Evolutionary conservation across 2,113 vertebrate genomes (phyloP).

Genomic region (Manacus vitellinus): DNA sequence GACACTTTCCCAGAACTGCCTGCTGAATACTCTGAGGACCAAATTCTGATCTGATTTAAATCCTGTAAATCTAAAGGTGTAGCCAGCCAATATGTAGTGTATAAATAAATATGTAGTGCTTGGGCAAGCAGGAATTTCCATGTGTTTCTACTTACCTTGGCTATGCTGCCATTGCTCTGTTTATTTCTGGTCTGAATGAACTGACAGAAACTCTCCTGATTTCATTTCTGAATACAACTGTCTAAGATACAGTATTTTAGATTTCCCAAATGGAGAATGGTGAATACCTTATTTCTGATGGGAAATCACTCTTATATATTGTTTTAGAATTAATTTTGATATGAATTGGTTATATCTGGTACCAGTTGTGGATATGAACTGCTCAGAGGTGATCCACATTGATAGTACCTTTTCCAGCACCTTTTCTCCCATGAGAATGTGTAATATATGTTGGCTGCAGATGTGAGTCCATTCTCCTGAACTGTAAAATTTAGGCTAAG

Average conservation of each 20-base stretch:
- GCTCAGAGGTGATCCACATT: background rate
- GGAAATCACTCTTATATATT: background rate
- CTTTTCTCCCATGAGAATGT: background rate
- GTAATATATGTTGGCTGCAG: background rate
- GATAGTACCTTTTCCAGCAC: background rate
- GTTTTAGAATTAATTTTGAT: background rate
- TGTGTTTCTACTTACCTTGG: constrained; percentile 29
- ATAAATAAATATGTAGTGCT: background rate
- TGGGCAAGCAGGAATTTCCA: constrained; percentile 17
- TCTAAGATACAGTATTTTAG: background rate
- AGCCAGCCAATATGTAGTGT: background rate
- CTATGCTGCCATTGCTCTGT: background rate
- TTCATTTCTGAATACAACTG: background rate
- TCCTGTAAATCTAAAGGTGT: constrained; percentile 8
- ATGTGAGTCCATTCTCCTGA: background rate
- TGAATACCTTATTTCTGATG: background rate
- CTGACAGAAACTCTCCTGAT: background rate
- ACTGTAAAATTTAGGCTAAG: background rate
- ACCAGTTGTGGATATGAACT: background rate
- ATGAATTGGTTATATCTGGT: background rate
- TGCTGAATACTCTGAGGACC: background rate
- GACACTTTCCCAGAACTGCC: background rate
- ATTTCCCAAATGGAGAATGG: background rate
- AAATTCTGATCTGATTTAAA: constrained; percentile 12
- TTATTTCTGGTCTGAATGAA: background rate